Percentiles rank a stretch among this genome's conserved stretches.
Evolutionary conservation across 2,797 vertebrate species (phyloP).

Genomic region (Lagodon rhomboides): DNA sequence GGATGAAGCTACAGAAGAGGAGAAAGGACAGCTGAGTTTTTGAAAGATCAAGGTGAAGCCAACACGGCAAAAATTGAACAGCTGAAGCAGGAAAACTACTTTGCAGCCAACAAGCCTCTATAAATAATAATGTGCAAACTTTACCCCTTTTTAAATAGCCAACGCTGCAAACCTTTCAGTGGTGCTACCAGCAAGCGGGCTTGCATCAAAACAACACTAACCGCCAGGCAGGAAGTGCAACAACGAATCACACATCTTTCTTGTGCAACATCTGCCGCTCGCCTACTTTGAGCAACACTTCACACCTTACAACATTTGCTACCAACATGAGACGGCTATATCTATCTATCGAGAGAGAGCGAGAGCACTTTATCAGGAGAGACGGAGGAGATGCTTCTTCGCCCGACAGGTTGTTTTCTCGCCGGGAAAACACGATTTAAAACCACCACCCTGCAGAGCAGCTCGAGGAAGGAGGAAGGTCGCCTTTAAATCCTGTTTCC

Average conservation of each 20-base stretch:
- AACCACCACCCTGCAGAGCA: background rate
- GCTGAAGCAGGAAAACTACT: background rate
- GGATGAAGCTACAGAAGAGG: constrained; percentile 36
- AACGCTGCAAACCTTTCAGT: background rate
- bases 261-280: constrained; percentile 29
- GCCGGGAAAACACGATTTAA: too few relatives aligned
- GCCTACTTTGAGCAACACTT: constrained; percentile 31
- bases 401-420: constrained; percentile 12
- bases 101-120: background rate
- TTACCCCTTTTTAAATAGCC: background rate
- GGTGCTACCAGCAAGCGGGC: background rate
- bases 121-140: too few relatives aligned
- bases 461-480: background rate
- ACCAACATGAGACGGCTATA: background rate
- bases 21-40: constrained; percentile 38
- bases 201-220: constrained; percentile 5
- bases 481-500: background rate
- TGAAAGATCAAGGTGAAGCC: constrained; percentile 39
- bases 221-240: constrained; percentile 37
- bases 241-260: constrained; percentile 18
- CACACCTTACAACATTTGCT: constrained; percentile 5
- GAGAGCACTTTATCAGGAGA: background rate
- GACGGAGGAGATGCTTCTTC: background rate
- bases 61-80: constrained; percentile 16
- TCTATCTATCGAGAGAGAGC: background rate